Conservation (phyloP, 2,888 invertebrate species). For the Tipula unca region DNA sequence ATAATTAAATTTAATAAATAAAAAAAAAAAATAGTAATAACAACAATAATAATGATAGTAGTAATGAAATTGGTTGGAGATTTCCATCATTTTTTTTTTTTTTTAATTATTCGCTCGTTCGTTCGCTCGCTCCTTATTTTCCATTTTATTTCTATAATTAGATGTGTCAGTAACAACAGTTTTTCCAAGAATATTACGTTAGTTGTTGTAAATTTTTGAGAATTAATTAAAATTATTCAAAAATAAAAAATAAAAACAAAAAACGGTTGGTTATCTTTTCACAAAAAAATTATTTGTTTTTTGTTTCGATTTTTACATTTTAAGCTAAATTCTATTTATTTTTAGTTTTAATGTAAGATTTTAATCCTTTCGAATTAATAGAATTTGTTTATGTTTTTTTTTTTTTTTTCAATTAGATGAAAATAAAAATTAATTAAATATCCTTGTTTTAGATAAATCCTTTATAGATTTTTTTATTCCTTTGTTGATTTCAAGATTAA, state of each 20-base stretch:
- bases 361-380: slow-evolving; percentile 14
- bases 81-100: neutral
- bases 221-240: neutral
- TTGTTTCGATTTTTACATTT: neutral
- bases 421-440: neutral
- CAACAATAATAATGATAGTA: neutral
- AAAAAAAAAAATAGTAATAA: neutral
- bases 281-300: neutral
- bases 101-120: neutral
- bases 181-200: neutral
- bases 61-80: neutral
- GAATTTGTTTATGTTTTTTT: no score
- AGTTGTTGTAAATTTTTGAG: neutral
- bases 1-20: no score
- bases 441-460: slow-evolving; percentile 8
- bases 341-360: neutral
- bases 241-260: neutral
- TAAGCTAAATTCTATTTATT: neutral
- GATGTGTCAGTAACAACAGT: neutral
- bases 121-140: neutral
- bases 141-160: neutral
- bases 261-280: neutral
- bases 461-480: neutral
- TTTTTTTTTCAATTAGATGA: neutral
- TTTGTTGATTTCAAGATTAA: slow-evolving; percentile 8